These are phyloP conservation scores for Shinisaurus crocodilurus DNA, from an alignment of 2,113 vertebrate species.

Conservation along the genomic window DNA sequence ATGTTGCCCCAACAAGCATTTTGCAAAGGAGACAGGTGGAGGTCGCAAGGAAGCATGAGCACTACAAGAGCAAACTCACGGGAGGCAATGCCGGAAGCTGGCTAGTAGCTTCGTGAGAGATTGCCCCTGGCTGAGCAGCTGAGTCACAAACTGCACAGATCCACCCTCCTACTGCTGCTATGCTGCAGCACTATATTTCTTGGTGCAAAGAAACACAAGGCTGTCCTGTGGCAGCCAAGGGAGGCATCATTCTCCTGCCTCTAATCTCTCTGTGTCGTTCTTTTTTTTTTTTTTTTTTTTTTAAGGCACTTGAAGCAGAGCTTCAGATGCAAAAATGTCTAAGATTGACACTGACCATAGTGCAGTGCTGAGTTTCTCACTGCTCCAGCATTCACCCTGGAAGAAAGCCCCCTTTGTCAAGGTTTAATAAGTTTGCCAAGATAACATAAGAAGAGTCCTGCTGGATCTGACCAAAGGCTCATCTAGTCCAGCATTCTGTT, in stretches of 20 bases:
- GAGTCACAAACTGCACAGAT: neutral
- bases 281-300: neutral
- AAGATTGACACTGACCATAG: neutral
- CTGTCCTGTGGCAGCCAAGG: neutral
- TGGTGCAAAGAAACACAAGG: neutral
- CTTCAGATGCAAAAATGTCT: neutral
- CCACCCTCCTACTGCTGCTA: neutral
- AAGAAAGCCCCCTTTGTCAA: neutral
- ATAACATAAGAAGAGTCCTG: neutral
- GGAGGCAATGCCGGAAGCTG: neutral
- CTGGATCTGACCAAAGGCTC: too few species aligned
- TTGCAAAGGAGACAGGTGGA: too few species aligned
- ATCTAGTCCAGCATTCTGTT: too few species aligned
- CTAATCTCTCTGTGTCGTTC: neutral
- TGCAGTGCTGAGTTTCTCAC: neutral
- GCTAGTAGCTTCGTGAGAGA: neutral
- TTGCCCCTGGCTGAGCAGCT: neutral
- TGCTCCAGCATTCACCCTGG: neutral
- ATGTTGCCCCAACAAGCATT: too few species aligned
- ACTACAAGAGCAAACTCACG: neutral
- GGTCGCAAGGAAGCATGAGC: too few species aligned
- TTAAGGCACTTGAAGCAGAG: neutral
- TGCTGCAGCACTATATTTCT: neutral
- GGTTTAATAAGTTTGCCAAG: neutral
- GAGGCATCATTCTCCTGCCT: neutral